phyloP scores from a whole-genome alignment of 2,888 invertebrate species.

The Acleris laterana region DNA sequence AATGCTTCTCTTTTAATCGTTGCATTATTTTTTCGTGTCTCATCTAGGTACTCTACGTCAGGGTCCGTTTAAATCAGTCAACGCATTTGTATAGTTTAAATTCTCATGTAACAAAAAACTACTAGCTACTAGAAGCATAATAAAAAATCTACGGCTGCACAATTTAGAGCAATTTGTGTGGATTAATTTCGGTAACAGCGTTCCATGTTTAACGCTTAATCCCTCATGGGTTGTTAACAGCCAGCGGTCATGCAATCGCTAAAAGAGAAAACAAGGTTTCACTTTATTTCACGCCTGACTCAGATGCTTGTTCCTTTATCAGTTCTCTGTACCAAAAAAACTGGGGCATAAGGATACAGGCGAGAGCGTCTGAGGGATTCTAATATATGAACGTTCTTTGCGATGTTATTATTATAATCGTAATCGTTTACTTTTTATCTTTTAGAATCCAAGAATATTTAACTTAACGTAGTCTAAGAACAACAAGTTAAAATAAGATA shows the following conservation, averaged over 20 bases:
- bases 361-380: background rate
- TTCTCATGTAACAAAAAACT: too few species aligned
- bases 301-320: conserved; percentile 13
- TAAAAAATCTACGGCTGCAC: conserved; percentile 13
- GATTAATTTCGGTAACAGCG: conserved; percentile 46
- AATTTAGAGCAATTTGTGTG: conserved; percentile 42
- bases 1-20: too few species aligned
- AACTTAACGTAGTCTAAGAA: background rate
- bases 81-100: too few species aligned
- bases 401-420: too few species aligned
- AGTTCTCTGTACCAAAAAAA: conserved; percentile 7
- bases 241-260: conserved; percentile 68
- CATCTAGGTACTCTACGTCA: too few species aligned
- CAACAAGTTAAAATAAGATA: conserved; percentile 7
- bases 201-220: conserved; percentile 57
- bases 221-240: conserved; percentile 60
- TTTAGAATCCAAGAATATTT: background rate
- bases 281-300: conserved; percentile 46
- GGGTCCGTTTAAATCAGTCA: too few species aligned
- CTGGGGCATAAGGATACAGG: background rate
- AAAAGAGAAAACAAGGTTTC: conserved; percentile 77
- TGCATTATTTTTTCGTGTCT: too few species aligned
- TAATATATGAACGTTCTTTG: background rate
- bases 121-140: too few species aligned
- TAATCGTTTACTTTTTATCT: background rate